Evolutionary conservation across 2,888 invertebrate species (phyloP).

Genomic region (Tridacna gigas): DNA sequence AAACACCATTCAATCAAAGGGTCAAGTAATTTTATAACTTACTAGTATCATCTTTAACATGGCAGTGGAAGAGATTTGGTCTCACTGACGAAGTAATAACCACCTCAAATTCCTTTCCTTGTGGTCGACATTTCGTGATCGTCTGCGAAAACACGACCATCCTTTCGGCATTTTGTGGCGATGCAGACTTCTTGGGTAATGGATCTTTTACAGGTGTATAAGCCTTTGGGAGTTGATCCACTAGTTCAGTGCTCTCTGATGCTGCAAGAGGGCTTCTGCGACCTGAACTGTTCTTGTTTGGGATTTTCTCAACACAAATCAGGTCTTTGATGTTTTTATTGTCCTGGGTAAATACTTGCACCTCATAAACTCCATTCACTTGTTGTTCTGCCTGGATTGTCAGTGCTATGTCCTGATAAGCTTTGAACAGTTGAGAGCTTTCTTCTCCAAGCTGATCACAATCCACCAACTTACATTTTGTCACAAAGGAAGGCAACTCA

Average conservation of each 20-base stretch:
- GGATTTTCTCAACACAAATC: not conserved
- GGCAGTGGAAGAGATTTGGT: constrained; percentile 67
- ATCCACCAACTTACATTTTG: constrained; percentile 62
- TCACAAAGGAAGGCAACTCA: constrained; percentile 64
- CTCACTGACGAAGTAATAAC: constrained; percentile 62
- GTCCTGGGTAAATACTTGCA: constrained; percentile 51
- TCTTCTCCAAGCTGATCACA: constrained; percentile 29
- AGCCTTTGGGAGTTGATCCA: constrained; percentile 45
- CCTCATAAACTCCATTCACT: constrained; percentile 53
- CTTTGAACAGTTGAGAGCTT: constrained; percentile 34
- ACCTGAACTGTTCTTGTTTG: not conserved
- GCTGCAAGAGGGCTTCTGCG: not conserved
- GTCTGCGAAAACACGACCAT: constrained; percentile 56
- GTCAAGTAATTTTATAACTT: constrained; percentile 19
- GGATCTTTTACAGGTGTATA: constrained; percentile 27
- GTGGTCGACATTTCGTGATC: constrained; percentile 41
- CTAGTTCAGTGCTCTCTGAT: constrained; percentile 38
- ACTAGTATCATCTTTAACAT: constrained; percentile 51
- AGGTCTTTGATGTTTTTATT: constrained; percentile 49
- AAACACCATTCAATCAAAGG: too few relatives aligned
- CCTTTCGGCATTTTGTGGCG: constrained; percentile 49
- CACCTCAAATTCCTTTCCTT: constrained; percentile 39
- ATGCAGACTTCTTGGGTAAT: constrained; percentile 42
- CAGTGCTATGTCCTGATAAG: constrained; percentile 32
- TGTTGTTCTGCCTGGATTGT: constrained; percentile 32